Conservation (phyloP, 2,888 invertebrate species). For the Drosophila dives region DNA sequence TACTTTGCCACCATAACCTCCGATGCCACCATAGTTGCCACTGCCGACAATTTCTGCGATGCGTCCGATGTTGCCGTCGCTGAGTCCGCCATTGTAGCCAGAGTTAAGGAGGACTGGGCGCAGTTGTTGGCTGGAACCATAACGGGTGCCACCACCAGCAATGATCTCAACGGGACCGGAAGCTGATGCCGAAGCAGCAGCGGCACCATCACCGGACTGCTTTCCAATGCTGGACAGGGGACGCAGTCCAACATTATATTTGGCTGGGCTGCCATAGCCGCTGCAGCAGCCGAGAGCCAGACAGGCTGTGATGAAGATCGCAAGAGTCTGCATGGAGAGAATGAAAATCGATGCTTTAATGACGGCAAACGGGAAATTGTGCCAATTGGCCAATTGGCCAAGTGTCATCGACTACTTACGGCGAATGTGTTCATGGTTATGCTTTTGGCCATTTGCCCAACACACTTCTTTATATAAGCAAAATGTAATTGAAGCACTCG, state of each 20-base stretch:
- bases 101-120: slow-evolving; percentile 58
- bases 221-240: slow-evolving; percentile 36
- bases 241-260: slow-evolving; percentile 12
- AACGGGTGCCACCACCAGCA: slow-evolving; percentile 57
- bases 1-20: neutral
- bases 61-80: slow-evolving; percentile 2
- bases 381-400: slow-evolving; percentile 18
- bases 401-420: slow-evolving; percentile 65
- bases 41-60: slow-evolving; percentile 5
- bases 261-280: slow-evolving; percentile 26
- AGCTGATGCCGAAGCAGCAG: slow-evolving; percentile 54
- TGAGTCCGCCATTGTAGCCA: slow-evolving; percentile 40
- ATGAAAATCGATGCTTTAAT: slow-evolving; percentile 10
- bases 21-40: slow-evolving; percentile 4
- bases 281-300: slow-evolving; percentile 60
- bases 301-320: slow-evolving; percentile 67
- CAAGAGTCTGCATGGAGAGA: slow-evolving; percentile 60
- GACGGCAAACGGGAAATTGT: slow-evolving; percentile 17
- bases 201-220: slow-evolving; percentile 28
- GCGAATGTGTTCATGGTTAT: slow-evolving; percentile 77
- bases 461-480: slow-evolving; percentile 78
- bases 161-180: slow-evolving; percentile 61
- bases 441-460: slow-evolving; percentile 56
- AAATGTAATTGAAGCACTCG: slow-evolving; percentile 61
- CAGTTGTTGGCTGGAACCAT: slow-evolving; percentile 53